A percentile compares a stretch with the other conserved stretches of the same genome.
Conservation (phyloP, 2,888 invertebrate genomes). For the Neoitamus cyanurus region DNA sequence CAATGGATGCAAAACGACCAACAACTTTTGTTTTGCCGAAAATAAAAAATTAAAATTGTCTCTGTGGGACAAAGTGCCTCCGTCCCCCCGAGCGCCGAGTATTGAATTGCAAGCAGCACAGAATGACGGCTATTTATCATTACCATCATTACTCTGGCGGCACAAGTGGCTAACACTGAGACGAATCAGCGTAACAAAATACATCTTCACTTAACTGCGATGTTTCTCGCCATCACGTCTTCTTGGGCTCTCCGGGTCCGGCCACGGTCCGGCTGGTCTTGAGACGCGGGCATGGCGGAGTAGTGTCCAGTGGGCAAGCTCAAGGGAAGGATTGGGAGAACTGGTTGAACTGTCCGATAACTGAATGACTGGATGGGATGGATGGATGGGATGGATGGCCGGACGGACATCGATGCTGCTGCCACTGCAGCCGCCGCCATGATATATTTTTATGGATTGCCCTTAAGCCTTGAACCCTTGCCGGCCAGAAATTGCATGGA, state of each 20-base stretch:
- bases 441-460: conserved; percentile 28
- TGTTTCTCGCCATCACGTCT: conserved; percentile 7
- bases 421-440: not conserved
- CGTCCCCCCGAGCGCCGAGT: not conserved
- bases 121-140: conserved; percentile 41
- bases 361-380: not conserved
- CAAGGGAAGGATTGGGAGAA: not conserved
- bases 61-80: not conserved
- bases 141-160: conserved; percentile 28
- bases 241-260: not conserved
- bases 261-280: not conserved
- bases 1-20: not conserved
- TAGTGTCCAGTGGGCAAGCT: not conserved
- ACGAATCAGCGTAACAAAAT: conserved; percentile 37
- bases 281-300: not conserved
- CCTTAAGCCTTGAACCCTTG: conserved; percentile 19
- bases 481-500: not conserved
- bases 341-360: not conserved
- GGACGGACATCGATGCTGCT: conserved; percentile 17
- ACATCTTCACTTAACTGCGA: conserved; percentile 37
- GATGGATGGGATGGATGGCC: not conserved
- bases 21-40: not conserved
- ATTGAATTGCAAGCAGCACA: conserved; percentile 8
- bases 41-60: not conserved
- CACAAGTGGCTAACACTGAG: conserved; percentile 30